These are phyloP conservation scores for Eupsittula cactorum DNA, from an alignment of 2,113 vertebrate species.

Conservation along the genomic window DNA sequence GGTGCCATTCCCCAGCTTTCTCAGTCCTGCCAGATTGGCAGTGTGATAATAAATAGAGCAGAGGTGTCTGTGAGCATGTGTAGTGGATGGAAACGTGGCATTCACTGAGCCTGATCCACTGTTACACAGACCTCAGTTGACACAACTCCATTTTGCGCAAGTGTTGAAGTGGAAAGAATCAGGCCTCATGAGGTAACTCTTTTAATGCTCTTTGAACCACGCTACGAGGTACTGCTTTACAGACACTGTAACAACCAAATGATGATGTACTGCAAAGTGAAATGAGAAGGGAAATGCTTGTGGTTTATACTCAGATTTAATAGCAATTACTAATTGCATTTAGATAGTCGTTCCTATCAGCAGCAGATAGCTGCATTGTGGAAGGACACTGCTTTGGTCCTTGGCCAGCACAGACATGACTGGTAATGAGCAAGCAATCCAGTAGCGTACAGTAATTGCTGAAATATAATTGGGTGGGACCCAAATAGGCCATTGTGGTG, in stretches of 20 bases:
- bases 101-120: background rate
- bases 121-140: background rate
- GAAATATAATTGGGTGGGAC: conserved; percentile 57
- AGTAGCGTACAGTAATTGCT: background rate
- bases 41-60: background rate
- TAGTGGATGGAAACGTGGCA: background rate
- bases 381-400: background rate
- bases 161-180: background rate
- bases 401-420: background rate
- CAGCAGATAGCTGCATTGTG: background rate
- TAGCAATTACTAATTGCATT: conserved; percentile 51
- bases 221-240: background rate
- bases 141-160: background rate
- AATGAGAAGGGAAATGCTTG: background rate
- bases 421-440: conserved; percentile 13
- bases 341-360: background rate
- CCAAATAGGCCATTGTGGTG: conserved; percentile 43
- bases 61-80: background rate
- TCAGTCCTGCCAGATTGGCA: background rate
- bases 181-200: background rate
- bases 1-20: background rate
- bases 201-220: background rate
- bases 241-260: background rate
- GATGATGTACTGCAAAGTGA: conserved; percentile 15
- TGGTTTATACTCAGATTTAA: conserved; percentile 35